Evolutionary conservation across 2,888 invertebrate genomes (phyloP), one percentile per base, ranked within the genome.

Genomic region (Monopis laevigella): DNA sequence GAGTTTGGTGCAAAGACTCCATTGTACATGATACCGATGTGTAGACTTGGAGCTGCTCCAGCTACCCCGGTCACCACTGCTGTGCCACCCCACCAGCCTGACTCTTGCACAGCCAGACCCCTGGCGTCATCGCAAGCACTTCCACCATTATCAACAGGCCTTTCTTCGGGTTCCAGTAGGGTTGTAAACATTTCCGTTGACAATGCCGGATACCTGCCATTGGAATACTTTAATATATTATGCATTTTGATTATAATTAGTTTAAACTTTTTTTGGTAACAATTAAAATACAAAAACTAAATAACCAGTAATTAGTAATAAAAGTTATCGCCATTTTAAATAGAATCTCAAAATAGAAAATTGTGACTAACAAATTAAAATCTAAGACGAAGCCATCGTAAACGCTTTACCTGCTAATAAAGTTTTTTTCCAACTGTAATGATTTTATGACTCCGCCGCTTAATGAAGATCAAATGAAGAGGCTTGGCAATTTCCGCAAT

Each of bases 1-100:
- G 82, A 77, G 42, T 88, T 86, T 0, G 84, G 73, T 0, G 84
- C 75, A 51, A 93, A 92, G 2, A 93, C 82, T 7, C 94, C 93
- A 54, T 92, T 93, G 62, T 93, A 93, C 0, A 92, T 84, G 2
- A 93, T 67, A 0, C 91, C 90, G 27, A 93, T 65, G 60, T 93
- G 91, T 44, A 94, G 84, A 24, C 90, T 90, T 0, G 93, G 92
- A 0, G 90, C 87, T 1, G 90, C 87, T 0, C 91, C 87, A 8
- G 90, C 89, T 1, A 88, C 89, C 0, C 90, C 90, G 0, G 93
- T 91, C 1, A 95, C 88, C 21, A 93, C 88, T 1, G 93, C 94
- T 0, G 93, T 93, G 1, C 93, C 95, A 2, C 93, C 93, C 93
- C 94, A 54, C 92, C 93, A 52, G 81, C 87, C 53, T 82, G 90